Base-by-base conservation (phyloP, 1,140 invertebrate species). In the Meloidogyne chitwoodi region DNA sequence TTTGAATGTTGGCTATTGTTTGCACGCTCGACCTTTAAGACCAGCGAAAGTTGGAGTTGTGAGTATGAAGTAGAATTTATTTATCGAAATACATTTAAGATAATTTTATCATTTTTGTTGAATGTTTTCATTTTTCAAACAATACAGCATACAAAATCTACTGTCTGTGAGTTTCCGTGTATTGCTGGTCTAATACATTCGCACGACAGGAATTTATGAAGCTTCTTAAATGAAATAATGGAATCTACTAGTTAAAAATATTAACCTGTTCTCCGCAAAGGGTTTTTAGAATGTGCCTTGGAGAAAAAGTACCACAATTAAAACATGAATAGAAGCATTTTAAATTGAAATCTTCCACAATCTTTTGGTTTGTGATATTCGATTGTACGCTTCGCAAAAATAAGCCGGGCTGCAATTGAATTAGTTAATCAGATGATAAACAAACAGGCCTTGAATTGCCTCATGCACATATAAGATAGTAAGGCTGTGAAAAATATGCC, bases 1-100 rank as follows among this genome's bases (percentile, higher is more conserved):
- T 2, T 94, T 93, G 62, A 98, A 98, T 90, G 91, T 95, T 64
- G 96, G 96, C 22, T 99, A 96, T 88, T 95, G 93, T 89, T 89
- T 99, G 63, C 92, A 96, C 80, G 93, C 95, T 83, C 90, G 96
- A 85, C 93, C 94, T 79, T 91, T 99, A 82, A 89, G 96, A 84
- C 94, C 96, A 63, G 96, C 96, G n/a, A 89, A 96, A 62, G 96
- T 98, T 38, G 96, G 95, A 64, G 95, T 99, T 29, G 92, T 93
- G 34, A 81, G 26, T 26, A 29, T 19, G 69, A 27, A 26, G 38
- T 38, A 74, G n/a, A 63, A 74, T n/a, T 63, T 19, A 48, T 48
- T 56, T 56, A 56, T n/a, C n/a, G 19, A 56, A 56, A 56, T 8
- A 56, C 19, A 19, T 48, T 48, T 48, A 61, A 72, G 16, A 27